Conservation (phyloP, 2,888 invertebrate species). For the Chorisops tibialis region DNA sequence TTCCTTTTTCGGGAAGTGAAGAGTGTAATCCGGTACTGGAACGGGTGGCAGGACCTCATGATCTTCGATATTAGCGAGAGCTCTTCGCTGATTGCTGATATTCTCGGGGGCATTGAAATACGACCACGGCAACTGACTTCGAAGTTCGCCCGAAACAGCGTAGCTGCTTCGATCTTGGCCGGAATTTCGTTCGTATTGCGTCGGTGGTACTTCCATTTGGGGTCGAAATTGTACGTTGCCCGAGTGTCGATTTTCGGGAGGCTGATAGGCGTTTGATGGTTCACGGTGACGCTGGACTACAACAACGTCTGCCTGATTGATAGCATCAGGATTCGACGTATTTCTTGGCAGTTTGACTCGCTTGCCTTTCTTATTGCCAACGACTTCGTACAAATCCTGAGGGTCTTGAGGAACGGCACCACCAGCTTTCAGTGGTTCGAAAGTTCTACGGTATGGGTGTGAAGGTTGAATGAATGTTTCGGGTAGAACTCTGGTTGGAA, state of each 20-base stretch:
- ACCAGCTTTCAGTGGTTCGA: slow-evolving; percentile 3
- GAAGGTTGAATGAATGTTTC: neutral
- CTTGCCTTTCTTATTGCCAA: neutral
- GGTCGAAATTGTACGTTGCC: neutral
- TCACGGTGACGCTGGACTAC: neutral
- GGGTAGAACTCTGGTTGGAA: slow-evolving; percentile 1
- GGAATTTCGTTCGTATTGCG: neutral
- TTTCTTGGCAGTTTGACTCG: neutral
- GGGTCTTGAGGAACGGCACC: neutral
- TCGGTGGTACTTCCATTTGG: slow-evolving; percentile 2
- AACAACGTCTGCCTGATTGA: neutral
- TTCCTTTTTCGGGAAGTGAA: slow-evolving; percentile 50
- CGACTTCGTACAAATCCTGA: slow-evolving; percentile 1
- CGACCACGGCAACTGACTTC: slow-evolving; percentile 62
- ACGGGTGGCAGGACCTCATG: slow-evolving; percentile 60
- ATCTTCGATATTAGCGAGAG: slow-evolving; percentile 51
- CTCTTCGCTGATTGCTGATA: slow-evolving; percentile 39
- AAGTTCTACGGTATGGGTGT: neutral
- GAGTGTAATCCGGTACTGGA: slow-evolving; percentile 60
- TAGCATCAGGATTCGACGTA: neutral
- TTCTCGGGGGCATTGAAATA: slow-evolving; percentile 54
- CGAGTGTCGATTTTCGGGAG: slow-evolving; percentile 9
- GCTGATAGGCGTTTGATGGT: neutral
- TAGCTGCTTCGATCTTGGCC: slow-evolving; percentile 27
- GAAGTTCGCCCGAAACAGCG: slow-evolving; percentile 54